phyloP scores from a whole-genome alignment of 2,113 vertebrate species.

The Camelus dromedarius region DNA sequence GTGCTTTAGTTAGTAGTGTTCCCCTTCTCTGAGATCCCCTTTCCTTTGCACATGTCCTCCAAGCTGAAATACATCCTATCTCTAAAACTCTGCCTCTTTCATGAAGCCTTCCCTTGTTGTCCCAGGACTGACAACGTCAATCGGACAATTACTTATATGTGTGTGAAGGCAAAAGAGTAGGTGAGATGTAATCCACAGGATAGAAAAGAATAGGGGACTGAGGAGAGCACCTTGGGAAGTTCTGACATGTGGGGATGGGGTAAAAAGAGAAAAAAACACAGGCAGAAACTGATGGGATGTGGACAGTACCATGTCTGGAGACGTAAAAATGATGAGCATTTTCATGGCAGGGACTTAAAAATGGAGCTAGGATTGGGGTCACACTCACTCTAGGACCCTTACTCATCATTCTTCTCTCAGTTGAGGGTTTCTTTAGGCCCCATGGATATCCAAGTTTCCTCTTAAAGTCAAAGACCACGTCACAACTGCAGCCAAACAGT shows the following conservation, averaged over 20 bases:
- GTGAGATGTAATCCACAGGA: not conserved
- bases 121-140: not conserved
- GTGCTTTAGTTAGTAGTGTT: not conserved
- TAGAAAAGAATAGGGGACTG: not conserved
- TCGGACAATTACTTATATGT: not conserved
- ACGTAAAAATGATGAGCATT: not conserved
- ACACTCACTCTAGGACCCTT: not conserved
- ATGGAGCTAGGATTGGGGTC: not conserved
- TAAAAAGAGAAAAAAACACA: not conserved
- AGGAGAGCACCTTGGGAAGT: not conserved
- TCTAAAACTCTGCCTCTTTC: not conserved
- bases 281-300: not conserved
- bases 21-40: not conserved
- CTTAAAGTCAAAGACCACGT: not conserved
- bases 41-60: not conserved
- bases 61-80: not conserved
- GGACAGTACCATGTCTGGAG: accelerated
- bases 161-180: not conserved
- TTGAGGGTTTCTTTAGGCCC: not conserved
- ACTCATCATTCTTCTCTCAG: not conserved
- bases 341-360: not conserved
- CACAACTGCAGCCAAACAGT: accelerated
- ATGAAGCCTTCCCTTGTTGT: not conserved
- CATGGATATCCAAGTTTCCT: not conserved
- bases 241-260: not conserved